Percentiles rank a stretch among this genome's conserved stretches.
Evolutionary conservation across 2,113 vertebrate genomes (phyloP).

Genomic region (Delphinus delphis): DNA sequence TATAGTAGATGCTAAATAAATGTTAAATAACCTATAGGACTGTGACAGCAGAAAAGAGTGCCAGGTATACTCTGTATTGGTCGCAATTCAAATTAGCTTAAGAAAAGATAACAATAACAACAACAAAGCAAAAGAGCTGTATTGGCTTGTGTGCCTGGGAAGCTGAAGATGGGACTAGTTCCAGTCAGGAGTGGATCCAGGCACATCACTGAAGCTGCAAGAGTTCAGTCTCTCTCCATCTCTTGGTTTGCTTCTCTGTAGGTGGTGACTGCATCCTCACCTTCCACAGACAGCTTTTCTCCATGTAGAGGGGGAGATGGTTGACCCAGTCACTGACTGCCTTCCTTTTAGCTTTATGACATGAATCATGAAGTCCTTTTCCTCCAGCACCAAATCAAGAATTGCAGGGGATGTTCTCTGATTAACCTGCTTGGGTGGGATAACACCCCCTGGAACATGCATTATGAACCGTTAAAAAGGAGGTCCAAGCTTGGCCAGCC

Average conservation of each 20-base stretch:
- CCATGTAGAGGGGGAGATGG: not conserved
- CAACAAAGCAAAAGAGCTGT: not conserved
- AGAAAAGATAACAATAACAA: not conserved
- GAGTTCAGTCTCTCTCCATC: not conserved
- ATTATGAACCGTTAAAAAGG: not conserved
- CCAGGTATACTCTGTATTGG: not conserved
- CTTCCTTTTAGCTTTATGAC: not conserved
- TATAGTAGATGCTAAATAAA: not conserved
- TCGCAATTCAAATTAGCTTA: not conserved
- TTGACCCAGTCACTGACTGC: not conserved
- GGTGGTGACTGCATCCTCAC: not conserved
- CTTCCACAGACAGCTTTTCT: not conserved
- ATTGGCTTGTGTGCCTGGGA: not conserved
- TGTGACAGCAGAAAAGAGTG: not conserved
- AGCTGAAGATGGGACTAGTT: not conserved
- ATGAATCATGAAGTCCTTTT: not conserved
- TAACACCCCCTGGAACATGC: not conserved
- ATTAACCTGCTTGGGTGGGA: not conserved
- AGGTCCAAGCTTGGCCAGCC: not conserved
- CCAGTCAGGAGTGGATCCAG: not conserved
- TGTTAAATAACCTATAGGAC: not conserved
- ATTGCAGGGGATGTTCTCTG: not conserved
- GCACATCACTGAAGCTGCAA: fast-evolving
- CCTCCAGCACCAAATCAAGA: not conserved
- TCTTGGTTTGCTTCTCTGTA: not conserved